Conservation (phyloP, 2,888 invertebrate species). For the Myopa tessellatipennis region DNA sequence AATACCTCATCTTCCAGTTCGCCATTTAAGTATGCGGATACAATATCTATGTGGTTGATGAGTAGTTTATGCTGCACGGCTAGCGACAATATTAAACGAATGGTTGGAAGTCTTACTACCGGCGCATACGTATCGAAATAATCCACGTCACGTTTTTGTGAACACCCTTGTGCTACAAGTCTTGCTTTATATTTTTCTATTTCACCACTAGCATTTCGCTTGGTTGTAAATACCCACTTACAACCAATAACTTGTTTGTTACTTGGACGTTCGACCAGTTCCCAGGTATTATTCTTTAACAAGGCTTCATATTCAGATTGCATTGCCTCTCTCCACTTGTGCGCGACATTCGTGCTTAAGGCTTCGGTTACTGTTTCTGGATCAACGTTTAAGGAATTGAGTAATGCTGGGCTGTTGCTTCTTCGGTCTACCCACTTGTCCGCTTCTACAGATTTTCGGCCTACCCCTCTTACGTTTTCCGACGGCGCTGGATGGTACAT, state of each 20-base stretch:
- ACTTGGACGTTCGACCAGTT: slow-evolving; percentile 42
- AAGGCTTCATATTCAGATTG: no score
- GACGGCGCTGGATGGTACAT: no score
- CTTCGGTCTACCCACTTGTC: slow-evolving; percentile 36
- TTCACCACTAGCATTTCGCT: slow-evolving; percentile 39
- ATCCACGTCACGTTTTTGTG: slow-evolving; percentile 44
- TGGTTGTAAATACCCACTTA: slow-evolving; percentile 44
- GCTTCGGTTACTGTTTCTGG: slow-evolving; percentile 37
- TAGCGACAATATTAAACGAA: slow-evolving; percentile 43
- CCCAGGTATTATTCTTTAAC: slow-evolving; percentile 41
- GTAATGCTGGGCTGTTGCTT: slow-evolving; percentile 27
- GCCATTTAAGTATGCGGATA: slow-evolving; percentile 43
- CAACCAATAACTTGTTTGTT: slow-evolving; percentile 43
- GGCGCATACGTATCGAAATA: slow-evolving; percentile 47
- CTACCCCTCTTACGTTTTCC: slow-evolving; percentile 36
- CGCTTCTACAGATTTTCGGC: slow-evolving; percentile 38
- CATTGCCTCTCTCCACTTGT: slow-evolving; percentile 39
- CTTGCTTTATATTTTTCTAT: slow-evolving; percentile 44
- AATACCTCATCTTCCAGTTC: slow-evolving; percentile 44
- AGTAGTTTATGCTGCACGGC: slow-evolving; percentile 41
- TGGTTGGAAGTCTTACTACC: slow-evolving; percentile 43
- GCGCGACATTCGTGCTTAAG: slow-evolving; percentile 37
- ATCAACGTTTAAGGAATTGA: slow-evolving; percentile 40
- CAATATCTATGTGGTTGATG: slow-evolving; percentile 44
- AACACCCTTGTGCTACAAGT: slow-evolving; percentile 42